Percentiles rank a stretch among this genome's conserved stretches.
These are phyloP conservation scores for Macquaria australasica DNA, from an alignment of 2,113 vertebrate species.

Conservation along the genomic window DNA sequence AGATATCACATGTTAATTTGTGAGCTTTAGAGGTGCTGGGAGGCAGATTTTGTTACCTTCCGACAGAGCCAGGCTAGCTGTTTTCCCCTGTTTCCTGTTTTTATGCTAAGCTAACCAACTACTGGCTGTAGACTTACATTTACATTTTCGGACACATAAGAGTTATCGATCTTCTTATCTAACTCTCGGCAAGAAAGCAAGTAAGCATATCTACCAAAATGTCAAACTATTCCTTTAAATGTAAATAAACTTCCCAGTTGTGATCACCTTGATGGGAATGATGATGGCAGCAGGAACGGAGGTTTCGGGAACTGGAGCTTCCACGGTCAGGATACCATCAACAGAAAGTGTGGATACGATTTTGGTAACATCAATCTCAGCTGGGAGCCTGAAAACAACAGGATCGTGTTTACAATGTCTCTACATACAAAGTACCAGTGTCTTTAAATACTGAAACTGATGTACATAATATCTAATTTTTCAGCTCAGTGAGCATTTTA, in stretches of 20 bases:
- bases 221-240: not conserved
- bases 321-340: constrained; percentile 82
- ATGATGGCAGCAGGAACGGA: constrained; percentile 56
- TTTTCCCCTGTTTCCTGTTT: not conserved
- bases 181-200: not conserved
- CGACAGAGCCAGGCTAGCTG: not conserved
- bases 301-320: constrained; percentile 72
- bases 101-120: not conserved
- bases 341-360: constrained; percentile 76
- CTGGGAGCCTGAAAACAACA: constrained; percentile 77
- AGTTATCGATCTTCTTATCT: not conserved
- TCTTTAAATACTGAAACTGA: constrained; percentile 5
- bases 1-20: too few relatives aligned
- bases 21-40: not conserved
- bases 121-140: not conserved
- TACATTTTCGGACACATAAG: not conserved
- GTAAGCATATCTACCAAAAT: not conserved
- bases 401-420: not conserved
- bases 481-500: constrained; percentile 19
- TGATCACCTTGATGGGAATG: constrained; percentile 79
- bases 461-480: constrained; percentile 11
- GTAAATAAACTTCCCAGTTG: not conserved
- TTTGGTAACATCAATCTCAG: constrained; percentile 62
- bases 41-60: not conserved
- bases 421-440: not conserved